These are phyloP conservation scores for Alfaro cultratus DNA, from an alignment of 2,797 vertebrate species.

Conservation along the genomic window DNA sequence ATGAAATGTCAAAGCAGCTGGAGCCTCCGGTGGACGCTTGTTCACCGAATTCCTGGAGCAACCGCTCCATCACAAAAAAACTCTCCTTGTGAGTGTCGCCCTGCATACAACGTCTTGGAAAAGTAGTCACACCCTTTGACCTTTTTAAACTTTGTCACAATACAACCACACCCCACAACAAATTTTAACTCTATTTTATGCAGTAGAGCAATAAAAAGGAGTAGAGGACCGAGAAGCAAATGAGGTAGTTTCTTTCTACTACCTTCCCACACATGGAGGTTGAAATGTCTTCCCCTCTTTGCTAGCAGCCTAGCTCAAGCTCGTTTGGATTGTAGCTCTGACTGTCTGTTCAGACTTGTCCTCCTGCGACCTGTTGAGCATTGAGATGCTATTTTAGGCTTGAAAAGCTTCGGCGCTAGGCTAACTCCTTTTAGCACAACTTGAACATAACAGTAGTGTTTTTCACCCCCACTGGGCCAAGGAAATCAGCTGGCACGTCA, in stretches of 20 bases:
- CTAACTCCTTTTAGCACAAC: not conserved
- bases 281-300: not conserved
- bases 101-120: not conserved
- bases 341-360: not conserved
- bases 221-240: not conserved
- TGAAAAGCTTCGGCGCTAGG: not conserved
- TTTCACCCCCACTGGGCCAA: not conserved
- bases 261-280: not conserved
- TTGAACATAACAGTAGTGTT: not conserved
- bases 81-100: conserved; percentile 82
- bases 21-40: conserved; percentile 85
- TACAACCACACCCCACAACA: not conserved
- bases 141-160: not conserved
- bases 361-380: not conserved
- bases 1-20: conserved; percentile 82
- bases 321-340: not conserved
- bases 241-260: not conserved
- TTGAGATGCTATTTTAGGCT: not conserved
- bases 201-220: not conserved
- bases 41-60: conserved; percentile 75
- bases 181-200: not conserved
- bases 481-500: not conserved
- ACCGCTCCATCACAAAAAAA: conserved; percentile 83
- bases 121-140: not conserved
- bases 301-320: not conserved